Conservation (phyloP, 2,797 vertebrate species). For the Perodicticus potto region DNA sequence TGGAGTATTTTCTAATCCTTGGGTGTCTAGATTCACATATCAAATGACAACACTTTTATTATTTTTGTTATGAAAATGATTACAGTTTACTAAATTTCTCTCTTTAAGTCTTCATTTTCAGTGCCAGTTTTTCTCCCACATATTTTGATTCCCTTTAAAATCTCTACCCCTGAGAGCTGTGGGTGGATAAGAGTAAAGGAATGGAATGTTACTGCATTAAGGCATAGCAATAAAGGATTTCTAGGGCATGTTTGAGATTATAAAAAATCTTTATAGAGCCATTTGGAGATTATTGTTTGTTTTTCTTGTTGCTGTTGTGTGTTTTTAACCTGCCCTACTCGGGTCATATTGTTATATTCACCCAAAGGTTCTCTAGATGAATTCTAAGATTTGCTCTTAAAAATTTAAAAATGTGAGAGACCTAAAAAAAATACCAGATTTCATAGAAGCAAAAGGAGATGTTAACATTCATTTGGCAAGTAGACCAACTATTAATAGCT, state of each 20-base stretch:
- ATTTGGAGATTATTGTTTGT: background rate
- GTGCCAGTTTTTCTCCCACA: background rate
- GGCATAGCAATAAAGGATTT: background rate
- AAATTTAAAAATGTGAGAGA: background rate
- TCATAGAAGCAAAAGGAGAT: background rate
- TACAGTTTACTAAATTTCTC: conserved; percentile 23
- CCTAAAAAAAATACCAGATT: background rate
- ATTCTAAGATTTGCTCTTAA: conserved; percentile 48
- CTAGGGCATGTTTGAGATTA: background rate
- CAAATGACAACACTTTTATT: conserved; percentile 6
- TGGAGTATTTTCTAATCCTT: conserved; percentile 14
- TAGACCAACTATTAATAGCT: conserved; percentile 1
- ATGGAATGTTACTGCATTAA: background rate
- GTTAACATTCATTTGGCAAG: conserved; percentile 33
- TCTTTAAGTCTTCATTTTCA: conserved; percentile 48
- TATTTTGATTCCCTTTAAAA: conserved; percentile 28
- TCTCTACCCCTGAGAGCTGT: background rate
- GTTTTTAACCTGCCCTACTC: conserved; percentile 53
- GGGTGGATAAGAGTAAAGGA: conserved; percentile 46
- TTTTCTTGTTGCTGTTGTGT: conserved; percentile 11
- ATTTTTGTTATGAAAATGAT: conserved; percentile 37
- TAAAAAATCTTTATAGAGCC: background rate
- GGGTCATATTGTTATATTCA: background rate
- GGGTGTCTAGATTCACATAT: conserved; percentile 9
- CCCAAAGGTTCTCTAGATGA: conserved; percentile 13